Evolutionary conservation across 2,888 invertebrate genomes (phyloP).

Genomic region (Balanococcus diminutus): DNA sequence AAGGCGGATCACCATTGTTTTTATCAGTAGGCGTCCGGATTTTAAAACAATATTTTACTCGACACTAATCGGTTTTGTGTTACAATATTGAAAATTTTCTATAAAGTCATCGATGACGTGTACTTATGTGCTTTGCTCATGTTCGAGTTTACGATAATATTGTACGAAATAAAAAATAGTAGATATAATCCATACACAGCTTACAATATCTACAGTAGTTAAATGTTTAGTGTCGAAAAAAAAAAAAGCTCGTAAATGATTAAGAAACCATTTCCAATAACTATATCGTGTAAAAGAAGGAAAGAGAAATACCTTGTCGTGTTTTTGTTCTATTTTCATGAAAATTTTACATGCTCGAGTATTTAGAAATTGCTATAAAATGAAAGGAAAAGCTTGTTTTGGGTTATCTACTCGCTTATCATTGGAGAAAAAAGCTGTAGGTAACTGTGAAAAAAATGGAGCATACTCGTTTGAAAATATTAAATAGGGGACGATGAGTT

Average conservation of each 20-base stretch:
- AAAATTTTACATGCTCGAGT: background rate
- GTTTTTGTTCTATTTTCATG: background rate
- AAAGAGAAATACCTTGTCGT: background rate
- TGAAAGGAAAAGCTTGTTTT: background rate
- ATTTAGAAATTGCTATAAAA: background rate
- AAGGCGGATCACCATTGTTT: constrained; percentile 31
- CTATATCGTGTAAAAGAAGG: background rate
- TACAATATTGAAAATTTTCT: background rate
- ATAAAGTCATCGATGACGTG: constrained; percentile 5
- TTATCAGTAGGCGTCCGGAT: constrained; percentile 26
- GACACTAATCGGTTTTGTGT: constrained; percentile 7
- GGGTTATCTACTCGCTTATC: background rate
- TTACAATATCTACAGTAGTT: background rate
- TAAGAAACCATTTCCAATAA: background rate
- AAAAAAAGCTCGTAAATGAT: background rate
- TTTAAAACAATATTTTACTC: background rate
- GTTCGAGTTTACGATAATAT: background rate
- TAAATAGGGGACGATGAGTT: too few relatives aligned
- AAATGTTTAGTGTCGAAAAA: background rate
- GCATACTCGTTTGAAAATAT: too few relatives aligned
- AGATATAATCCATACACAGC: background rate
- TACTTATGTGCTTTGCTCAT: background rate
- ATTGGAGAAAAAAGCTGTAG: too few relatives aligned
- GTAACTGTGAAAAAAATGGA: background rate
- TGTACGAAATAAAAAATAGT: background rate